Base-by-base conservation (phyloP, 2,888 invertebrate species). In the Cosmia pyralina region DNA sequence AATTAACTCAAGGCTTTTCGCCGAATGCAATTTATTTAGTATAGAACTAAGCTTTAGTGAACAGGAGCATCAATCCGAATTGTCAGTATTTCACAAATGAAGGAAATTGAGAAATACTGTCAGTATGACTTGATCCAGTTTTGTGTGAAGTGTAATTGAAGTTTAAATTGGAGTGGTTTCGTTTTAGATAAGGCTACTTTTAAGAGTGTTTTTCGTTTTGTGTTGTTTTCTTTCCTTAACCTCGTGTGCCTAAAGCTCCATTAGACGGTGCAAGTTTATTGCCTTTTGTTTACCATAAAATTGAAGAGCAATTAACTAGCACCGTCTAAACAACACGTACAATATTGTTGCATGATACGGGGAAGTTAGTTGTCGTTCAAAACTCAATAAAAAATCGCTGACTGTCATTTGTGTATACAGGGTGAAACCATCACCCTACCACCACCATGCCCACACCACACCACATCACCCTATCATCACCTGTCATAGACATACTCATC, bases 21-120 rank as follows among this genome's bases (percentile, higher is more conserved):
- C 44, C n/a, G 17, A 65, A 67, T 78, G 65, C 22, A 66, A 68
- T 82, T 66, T 78, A 82, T 72, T 67, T 55, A n/a, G n/a, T n/a
- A n/a, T n/a, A 34, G 46, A 55, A 38, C 34, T 13, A 48, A 76
- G n/a, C 19, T 66, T n/a, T 5, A 19, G 48, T 67, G 38, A 67
- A 75, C 22, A n/a, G 41, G 48, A 46, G 34, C 34, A 17, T 55
- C 44, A 50, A 58, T 59, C 4, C 13, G 0, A 52, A 59, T 44
- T 59, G 52, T 17, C 52, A 57, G 58, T 76, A 52, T 28, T 52
- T 46, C 19, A 38, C 50, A 44, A 75, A 52, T 46, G 0, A 34
- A 63, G 48, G 2, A 55, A 63, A 28, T 79, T 59, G 53, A 55
- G 64, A 34, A 63, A 52, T 15, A 50, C 58, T 75, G 64, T 38